phyloP scores from a whole-genome alignment of 1,140 invertebrate genomes.

The Thaumetopoea pityocampa region DNA sequence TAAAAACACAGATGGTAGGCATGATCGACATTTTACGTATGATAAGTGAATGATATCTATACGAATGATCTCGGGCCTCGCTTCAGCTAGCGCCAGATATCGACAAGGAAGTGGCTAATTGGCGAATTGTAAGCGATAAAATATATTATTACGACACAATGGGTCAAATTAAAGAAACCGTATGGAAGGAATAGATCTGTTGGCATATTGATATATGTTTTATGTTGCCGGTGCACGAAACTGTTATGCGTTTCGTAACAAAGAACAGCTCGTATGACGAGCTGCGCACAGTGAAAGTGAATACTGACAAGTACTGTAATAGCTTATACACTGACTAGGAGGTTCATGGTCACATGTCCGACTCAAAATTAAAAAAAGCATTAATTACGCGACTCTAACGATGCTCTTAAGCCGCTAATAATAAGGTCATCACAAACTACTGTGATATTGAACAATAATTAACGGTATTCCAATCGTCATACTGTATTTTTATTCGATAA shows the following conservation, averaged over 20 bases:
- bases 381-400: background rate
- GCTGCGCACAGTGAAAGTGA: conserved; percentile 15
- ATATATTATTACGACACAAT: conserved; percentile 11
- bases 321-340: conserved; percentile 2
- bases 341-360: conserved; percentile 12
- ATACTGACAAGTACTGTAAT: conserved; percentile 3
- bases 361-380: conserved; percentile 2
- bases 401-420: background rate
- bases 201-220: conserved; percentile 6
- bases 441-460: conserved; percentile 23
- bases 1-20: too few species aligned
- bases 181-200: conserved; percentile 2
- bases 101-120: conserved; percentile 9
- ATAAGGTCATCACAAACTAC: conserved; percentile 1
- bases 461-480: conserved; percentile 47
- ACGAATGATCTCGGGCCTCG: too few species aligned
- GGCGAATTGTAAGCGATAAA: background rate
- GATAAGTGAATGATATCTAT: too few species aligned
- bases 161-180: conserved; percentile 5
- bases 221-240: conserved; percentile 2
- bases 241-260: conserved; percentile 13
- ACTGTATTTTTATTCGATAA: conserved; percentile 55
- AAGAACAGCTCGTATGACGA: conserved; percentile 15
- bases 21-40: too few species aligned
- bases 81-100: too few species aligned